A percentile compares a stretch with the other conserved stretches of the same genome.
These are phyloP conservation scores for sheep (Ovis aries) DNA, from an alignment of 2,113 vertebrate genomes.

Conservation along the genomic window DNA sequence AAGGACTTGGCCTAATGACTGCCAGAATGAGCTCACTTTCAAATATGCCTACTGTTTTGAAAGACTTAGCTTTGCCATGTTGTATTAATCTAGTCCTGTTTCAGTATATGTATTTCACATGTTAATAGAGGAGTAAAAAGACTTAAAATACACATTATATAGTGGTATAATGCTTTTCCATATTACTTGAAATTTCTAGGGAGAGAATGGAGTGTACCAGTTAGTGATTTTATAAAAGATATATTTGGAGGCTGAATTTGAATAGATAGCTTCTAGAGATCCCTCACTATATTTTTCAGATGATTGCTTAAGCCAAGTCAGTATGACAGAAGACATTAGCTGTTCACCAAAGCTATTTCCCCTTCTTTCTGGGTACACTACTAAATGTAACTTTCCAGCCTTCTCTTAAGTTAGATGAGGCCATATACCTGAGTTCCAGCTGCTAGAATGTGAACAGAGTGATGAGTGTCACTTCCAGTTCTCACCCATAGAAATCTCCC, in stretches of 20 bases:
- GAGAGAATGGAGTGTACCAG: background rate
- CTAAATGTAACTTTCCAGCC: background rate
- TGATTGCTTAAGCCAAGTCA: background rate
- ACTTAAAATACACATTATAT: background rate
- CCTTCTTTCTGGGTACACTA: background rate
- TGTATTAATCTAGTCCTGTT: background rate
- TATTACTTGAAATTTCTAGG: background rate
- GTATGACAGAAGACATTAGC: background rate
- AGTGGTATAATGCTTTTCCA: background rate
- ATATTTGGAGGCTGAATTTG: background rate
- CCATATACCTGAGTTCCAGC: background rate
- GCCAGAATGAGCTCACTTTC: background rate
- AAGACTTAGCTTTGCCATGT: background rate
- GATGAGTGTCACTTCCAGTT: background rate
- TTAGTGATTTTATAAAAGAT: constrained; percentile 3
- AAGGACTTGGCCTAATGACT: background rate
- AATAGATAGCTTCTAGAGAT: background rate
- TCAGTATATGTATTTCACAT: background rate
- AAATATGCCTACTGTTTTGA: background rate
- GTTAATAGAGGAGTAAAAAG: background rate
- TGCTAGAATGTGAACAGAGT: background rate
- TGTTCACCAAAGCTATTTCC: background rate
- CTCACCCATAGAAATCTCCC: background rate
- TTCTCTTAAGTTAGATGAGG: background rate
- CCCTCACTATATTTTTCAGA: background rate